These are phyloP conservation scores for Loris lydekkerianus DNA, from an alignment of 2,797 vertebrate genomes.

Conservation along the genomic window DNA sequence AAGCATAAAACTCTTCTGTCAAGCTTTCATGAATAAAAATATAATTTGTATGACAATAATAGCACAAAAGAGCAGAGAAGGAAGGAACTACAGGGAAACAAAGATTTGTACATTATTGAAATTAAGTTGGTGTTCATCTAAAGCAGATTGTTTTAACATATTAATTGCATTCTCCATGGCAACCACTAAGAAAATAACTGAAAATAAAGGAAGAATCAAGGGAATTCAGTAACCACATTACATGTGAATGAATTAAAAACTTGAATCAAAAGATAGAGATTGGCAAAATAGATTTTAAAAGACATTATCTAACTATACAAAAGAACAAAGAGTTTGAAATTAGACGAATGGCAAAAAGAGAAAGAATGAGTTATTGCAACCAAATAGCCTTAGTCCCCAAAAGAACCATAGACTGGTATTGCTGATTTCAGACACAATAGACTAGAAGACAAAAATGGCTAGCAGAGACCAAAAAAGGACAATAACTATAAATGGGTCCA, in stretches of 20 bases:
- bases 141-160: slow-evolving; percentile 26
- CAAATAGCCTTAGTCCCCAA: not conserved
- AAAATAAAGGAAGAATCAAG: slow-evolving; percentile 41
- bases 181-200: not conserved
- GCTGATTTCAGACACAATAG: not conserved
- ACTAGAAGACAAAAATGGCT: not conserved
- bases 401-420: not conserved
- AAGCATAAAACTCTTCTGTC: not conserved
- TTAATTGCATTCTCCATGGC: not conserved
- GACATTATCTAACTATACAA: not conserved
- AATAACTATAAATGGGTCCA: not conserved
- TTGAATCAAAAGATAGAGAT: slow-evolving; percentile 22
- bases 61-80: not conserved
- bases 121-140: slow-evolving; percentile 52
- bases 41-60: slow-evolving; percentile 1
- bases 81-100: not conserved
- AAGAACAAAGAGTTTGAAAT: slow-evolving; percentile 40
- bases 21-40: not conserved
- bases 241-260: slow-evolving; percentile 10
- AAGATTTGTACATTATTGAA: not conserved
- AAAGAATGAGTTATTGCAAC: not conserved
- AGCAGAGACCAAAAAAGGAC: not conserved
- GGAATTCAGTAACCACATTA: slow-evolving; percentile 20
- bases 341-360: not conserved
- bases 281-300: not conserved